Conservation (phyloP, 35 echinoderm and acorn worm species). For the Amphiura filiformis region DNA sequence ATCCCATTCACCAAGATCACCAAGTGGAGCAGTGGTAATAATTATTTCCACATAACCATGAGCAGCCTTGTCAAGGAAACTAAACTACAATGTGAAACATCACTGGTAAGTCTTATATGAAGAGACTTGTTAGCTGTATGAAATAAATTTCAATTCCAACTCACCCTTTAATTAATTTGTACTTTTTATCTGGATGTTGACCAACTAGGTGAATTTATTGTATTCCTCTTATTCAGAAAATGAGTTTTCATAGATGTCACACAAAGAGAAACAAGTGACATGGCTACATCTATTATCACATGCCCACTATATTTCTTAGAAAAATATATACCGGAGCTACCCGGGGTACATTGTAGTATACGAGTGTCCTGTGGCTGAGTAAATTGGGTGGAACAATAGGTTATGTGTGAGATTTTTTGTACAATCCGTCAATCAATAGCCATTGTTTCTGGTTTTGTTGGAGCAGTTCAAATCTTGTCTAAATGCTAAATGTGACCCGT, state of each 20-base stretch:
- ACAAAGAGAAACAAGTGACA: background rate
- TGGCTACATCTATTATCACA: background rate
- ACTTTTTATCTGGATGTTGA: too few relatives aligned
- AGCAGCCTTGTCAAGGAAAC: constrained; percentile 77
- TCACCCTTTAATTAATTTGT: background rate
- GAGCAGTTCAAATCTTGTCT: background rate
- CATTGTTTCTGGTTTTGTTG: background rate
- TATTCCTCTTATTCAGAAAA: background rate
- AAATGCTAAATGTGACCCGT: background rate
- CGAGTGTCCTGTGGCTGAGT: too few relatives aligned
- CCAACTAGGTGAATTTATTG: background rate
- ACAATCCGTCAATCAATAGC: background rate
- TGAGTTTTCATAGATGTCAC: background rate
- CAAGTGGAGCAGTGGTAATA: constrained; percentile 97
- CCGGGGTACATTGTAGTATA: too few relatives aligned
- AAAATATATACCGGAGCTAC: too few relatives aligned
- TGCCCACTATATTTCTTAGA: too few relatives aligned
- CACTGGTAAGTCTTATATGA: constrained; percentile 65
- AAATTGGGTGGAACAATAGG: background rate
- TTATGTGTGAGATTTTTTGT: too few relatives aligned
- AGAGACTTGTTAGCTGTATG: background rate
- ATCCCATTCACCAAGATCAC: constrained; percentile 94
- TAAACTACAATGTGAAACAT: constrained; percentile 93
- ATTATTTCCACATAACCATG: constrained; percentile 98
- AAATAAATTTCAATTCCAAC: too few relatives aligned